These are phyloP conservation scores for Chloropsis hardwickii DNA, from an alignment of 2,113 vertebrate genomes.

Conservation along the genomic window DNA sequence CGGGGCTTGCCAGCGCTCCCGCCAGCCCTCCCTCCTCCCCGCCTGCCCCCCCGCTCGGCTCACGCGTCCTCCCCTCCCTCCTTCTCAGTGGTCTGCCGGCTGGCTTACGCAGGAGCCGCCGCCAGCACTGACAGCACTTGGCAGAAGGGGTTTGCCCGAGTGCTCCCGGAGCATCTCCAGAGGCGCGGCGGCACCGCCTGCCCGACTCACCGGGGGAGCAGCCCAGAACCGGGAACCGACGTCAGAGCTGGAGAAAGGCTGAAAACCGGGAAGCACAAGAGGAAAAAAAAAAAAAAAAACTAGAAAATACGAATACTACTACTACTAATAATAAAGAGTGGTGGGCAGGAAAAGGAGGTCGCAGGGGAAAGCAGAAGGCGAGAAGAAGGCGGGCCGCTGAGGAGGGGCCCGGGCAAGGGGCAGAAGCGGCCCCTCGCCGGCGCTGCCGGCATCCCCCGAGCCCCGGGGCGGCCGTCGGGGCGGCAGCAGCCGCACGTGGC, in stretches of 20 bases:
- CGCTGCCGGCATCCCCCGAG: not conserved
- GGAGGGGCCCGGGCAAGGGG: not conserved
- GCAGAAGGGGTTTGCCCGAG: not conserved
- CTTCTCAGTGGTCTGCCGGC: constrained; percentile 27
- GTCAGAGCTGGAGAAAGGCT: not conserved
- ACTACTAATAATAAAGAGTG: not conserved
- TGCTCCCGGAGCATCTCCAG: not conserved
- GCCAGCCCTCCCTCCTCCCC: not conserved
- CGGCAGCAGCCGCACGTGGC: not conserved
- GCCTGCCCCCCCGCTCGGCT: not conserved
- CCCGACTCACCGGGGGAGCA: not conserved
- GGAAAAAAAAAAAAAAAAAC: too few species aligned
- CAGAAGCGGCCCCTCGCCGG: not conserved
- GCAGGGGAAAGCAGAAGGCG: not conserved
- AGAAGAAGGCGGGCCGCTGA: not conserved
- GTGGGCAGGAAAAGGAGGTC: not conserved
- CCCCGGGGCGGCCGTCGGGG: not conserved
- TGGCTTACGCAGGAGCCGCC: constrained; percentile 59
- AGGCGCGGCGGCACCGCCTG: not conserved
- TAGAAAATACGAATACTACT: not conserved
- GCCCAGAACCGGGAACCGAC: not conserved
- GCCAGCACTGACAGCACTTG: constrained; percentile 29
- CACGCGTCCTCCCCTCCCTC: not conserved
- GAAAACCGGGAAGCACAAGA: not conserved
- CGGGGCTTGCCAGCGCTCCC: not conserved